Conservation (phyloP, 2,113 vertebrate species). For the Arizona elegans region DNA sequence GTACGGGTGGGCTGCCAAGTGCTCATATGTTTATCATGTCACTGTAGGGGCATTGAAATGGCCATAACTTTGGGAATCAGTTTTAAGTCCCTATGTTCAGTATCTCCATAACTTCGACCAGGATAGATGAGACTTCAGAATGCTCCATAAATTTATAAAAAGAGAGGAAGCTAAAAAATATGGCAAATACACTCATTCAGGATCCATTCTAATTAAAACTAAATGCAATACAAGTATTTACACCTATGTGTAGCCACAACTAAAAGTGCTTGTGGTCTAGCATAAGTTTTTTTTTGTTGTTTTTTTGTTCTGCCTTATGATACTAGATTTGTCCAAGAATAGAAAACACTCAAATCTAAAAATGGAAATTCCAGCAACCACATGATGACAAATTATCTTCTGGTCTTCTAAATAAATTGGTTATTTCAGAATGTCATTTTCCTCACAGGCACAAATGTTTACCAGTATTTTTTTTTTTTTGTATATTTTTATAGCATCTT, state of each 20-base stretch:
- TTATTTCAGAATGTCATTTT: constrained; percentile 4
- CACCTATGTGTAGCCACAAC: not conserved
- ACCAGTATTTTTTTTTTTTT: not conserved
- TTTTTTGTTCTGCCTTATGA: constrained; percentile 7
- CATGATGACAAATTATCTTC: constrained; percentile 15
- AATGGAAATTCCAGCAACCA: constrained; percentile 4
- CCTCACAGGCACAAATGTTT: constrained; percentile 23
- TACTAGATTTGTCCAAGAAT: constrained; percentile 10
- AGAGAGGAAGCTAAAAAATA: not conserved
- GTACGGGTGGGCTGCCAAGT: not conserved
- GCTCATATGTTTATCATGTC: not conserved
- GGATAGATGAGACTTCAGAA: constrained; percentile 1
- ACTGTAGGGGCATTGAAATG: not conserved
- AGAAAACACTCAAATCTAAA: not conserved
- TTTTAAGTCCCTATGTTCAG: not conserved
- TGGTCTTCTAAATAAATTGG: constrained; percentile 23
- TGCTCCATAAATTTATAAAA: not conserved
- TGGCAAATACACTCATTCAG: constrained; percentile 3
- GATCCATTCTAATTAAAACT: not conserved
- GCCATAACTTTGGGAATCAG: not conserved
- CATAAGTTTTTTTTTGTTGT: not conserved
- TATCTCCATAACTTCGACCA: not conserved
- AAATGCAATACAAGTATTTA: constrained; percentile 1
- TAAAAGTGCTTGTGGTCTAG: constrained; percentile 9
- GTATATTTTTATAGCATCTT: not conserved